phyloP scores from a whole-genome alignment of 2,113 vertebrate species.

The Mixornis gularis region DNA sequence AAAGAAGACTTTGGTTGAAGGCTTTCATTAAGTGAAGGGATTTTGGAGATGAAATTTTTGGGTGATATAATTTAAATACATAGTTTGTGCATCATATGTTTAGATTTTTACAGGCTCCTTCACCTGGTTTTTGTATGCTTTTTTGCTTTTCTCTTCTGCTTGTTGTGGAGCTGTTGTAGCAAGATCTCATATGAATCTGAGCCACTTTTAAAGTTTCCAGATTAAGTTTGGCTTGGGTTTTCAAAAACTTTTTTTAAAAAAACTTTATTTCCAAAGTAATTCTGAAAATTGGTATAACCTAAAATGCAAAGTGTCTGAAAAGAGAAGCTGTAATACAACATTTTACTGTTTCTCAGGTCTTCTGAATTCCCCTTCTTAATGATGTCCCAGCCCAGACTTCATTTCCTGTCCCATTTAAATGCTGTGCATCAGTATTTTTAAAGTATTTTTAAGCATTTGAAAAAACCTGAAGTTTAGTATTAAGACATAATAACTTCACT shows the following conservation, averaged over 20 bases:
- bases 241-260: neutral
- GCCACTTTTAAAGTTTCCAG: neutral
- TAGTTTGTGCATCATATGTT: neutral
- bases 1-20: neutral
- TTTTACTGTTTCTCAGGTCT: neutral
- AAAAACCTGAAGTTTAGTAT: neutral
- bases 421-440: neutral
- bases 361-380: neutral
- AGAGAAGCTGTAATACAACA: neutral
- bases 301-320: neutral
- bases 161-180: neutral
- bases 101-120: neutral
- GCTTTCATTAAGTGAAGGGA: neutral
- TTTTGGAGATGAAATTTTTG: neutral
- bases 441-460: neutral
- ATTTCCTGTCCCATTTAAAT: neutral
- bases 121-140: rapidly evolving
- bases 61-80: neutral
- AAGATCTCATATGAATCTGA: neutral
- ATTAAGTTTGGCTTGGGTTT: neutral
- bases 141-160: neutral
- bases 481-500: neutral
- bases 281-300: neutral
- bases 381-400: neutral
- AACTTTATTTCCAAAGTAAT: neutral